phyloP scores from a whole-genome alignment of 2,888 invertebrate species.

The Oegoconia quadripuncta region DNA sequence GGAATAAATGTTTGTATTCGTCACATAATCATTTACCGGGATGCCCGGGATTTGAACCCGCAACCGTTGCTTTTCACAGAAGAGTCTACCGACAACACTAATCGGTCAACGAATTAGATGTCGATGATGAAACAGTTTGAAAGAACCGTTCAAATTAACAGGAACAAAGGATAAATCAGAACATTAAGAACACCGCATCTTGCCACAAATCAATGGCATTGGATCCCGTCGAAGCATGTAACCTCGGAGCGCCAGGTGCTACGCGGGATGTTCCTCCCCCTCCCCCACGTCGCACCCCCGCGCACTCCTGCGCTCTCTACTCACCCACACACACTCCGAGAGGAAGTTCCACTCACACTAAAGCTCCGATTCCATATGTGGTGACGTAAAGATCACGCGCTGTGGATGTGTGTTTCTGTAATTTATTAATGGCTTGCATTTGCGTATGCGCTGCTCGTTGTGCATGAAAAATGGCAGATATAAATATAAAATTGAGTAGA shows the following conservation, averaged over 20 bases:
- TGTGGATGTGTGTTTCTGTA: constrained; percentile 60
- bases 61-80: too few species aligned
- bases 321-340: constrained; percentile 37
- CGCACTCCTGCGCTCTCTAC: constrained; percentile 32
- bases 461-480: constrained; percentile 63
- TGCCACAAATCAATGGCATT: constrained; percentile 72
- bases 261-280: constrained; percentile 63
- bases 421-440: constrained; percentile 72
- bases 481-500: constrained; percentile 62
- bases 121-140: too few species aligned
- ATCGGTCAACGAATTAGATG: too few species aligned
- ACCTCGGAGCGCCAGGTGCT: constrained; percentile 75
- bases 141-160: not conserved
- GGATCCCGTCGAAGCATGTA: constrained; percentile 63
- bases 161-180: constrained; percentile 54
- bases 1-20: too few species aligned
- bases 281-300: constrained; percentile 21
- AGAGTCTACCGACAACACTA: too few species aligned
- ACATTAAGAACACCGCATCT: constrained; percentile 52
- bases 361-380: constrained; percentile 25
- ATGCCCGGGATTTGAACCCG: too few species aligned
- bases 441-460: constrained; percentile 62
- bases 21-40: too few species aligned
- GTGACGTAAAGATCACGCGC: constrained; percentile 38
- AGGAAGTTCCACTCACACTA: constrained; percentile 44